Percentiles rank a stretch among this genome's conserved stretches.
Evolutionary conservation across 1,140 invertebrate species (phyloP).

Genomic region (Dermatophagoides farinae): DNA sequence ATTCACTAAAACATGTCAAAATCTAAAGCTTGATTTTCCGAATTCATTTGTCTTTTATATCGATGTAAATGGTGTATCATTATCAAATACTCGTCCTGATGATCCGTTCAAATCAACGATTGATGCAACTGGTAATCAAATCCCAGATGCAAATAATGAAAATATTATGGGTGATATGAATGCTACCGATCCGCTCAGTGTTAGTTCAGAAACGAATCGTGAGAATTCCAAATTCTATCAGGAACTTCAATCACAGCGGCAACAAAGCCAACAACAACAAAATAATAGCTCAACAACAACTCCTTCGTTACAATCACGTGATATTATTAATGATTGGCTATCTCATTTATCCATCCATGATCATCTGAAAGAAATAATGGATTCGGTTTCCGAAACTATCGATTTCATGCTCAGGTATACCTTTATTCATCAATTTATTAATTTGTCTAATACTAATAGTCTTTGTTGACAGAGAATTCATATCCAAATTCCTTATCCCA

Average conservation of each 20-base stretch:
- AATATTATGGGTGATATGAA: too few species aligned
- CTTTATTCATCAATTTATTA: neutral
- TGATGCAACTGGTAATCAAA: too few species aligned
- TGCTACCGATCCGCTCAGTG: too few species aligned
- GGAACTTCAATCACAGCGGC: neutral
- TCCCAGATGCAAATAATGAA: too few species aligned
- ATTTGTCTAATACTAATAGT: neutral
- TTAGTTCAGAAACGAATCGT: too few species aligned
- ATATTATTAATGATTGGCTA: neutral
- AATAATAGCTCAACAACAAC: neutral
- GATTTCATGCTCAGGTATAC: slow-evolving; percentile 4
- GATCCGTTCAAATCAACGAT: too few species aligned
- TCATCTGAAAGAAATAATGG: neutral
- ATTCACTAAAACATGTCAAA: slow-evolving; percentile 1
- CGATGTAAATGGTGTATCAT: neutral
- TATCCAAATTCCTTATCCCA: slow-evolving; percentile 13
- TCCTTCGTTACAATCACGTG: slow-evolving; percentile 1
- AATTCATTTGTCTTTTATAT: slow-evolving; percentile 6
- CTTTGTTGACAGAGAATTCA: slow-evolving; percentile 3
- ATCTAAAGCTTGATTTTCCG: slow-evolving; percentile 1
- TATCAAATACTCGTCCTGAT: neutral
- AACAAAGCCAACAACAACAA: neutral
- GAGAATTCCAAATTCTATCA: too few species aligned
- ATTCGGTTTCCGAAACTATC: neutral
- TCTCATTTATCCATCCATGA: neutral